Base-by-base conservation (phyloP, 1,140 invertebrate species). In the Venturia canescens region DNA sequence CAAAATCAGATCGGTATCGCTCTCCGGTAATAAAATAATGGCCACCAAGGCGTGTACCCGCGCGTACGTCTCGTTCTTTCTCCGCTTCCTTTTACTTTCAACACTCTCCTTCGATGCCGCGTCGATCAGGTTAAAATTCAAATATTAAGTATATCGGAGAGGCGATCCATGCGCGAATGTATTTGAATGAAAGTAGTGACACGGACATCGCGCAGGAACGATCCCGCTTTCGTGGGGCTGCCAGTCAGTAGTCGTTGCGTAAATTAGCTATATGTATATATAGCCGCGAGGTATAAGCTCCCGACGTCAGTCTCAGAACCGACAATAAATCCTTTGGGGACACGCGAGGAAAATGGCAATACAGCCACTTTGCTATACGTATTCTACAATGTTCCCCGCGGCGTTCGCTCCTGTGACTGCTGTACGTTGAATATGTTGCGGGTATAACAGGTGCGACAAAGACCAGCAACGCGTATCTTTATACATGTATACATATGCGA, bases 391-490 rank as follows among this genome's bases (percentile, higher is more conserved):
- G 60, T 66, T 26, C 75, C 75, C 75, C 57, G 57, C 31, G 75
- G 75, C 60, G 60, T 77, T 77, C 15, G n/a, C 18, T 63, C 38
- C 27, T 57, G 26, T 53, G 74, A 31, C 74, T 63, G 50, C 27
- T 21, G 53, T 31, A 31, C 5, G 31, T 63, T 77, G 57, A 48
- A 31, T 31, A 60, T 48, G 60, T 34, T 60, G 29, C n/a, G 29
- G 78, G 50, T 79, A 79, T 34, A 53, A 48, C 78, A 79, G 78
- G 78, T 79, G 78, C 72, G 67, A 79, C 67, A 79, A 72, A 79
- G 48, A 79, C 66, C 38, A 63, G 21, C 53, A 63, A 57, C 53
- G 38, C 13, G 11, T 44, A 57, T 57, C n/a, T 23, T n/a, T 23
- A 21, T 23, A 57, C 21, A 7, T 57, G 21, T 57, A 57, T 53